A percentile compares a stretch with the other conserved stretches of the same genome.
phyloP scores from a whole-genome alignment of 1,140 invertebrate species.

The Sycophaga agraensis region DNA sequence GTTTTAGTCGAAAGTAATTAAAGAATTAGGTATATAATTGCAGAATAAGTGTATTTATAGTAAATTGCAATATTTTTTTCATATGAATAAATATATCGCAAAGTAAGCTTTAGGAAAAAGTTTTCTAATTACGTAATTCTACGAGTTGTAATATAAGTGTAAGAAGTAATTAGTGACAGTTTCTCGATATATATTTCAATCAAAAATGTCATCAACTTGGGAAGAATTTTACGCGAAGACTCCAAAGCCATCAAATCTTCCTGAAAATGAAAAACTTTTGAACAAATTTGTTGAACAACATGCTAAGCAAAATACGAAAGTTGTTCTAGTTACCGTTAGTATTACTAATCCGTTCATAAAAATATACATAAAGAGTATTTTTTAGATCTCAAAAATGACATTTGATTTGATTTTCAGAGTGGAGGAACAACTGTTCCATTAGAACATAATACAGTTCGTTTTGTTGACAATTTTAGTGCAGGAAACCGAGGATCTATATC shows the following conservation, averaged over 20 bases:
- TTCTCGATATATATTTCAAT: no score
- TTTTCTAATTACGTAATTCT: no score
- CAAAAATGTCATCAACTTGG: constrained; percentile 64
- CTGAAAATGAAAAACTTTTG: constrained; percentile 68
- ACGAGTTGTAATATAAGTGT: not conserved
- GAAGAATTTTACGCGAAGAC: constrained; percentile 79
- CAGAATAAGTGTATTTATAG: no score
- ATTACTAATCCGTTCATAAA: no score
- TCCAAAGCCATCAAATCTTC: constrained; percentile 72
- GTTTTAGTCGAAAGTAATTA: no score
- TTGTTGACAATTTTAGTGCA: constrained; percentile 97
- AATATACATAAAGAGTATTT: no score
- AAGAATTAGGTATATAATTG: no score
- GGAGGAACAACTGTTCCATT: constrained; percentile 96
- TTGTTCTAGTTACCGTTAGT: constrained; percentile 79
- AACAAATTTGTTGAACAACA: constrained; percentile 72
- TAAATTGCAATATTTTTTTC: no score
- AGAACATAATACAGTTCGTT: constrained; percentile 95
- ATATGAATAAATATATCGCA: no score
- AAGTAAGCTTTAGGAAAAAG: no score
- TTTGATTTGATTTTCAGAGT: constrained; percentile 65
- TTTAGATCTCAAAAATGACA: no score
- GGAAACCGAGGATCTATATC: constrained; percentile 92
- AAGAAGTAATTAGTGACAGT: not conserved
- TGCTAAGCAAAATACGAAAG: constrained; percentile 63